Base-by-base conservation (phyloP, 2,888 invertebrate species). In the Urechis unicinctus region DNA sequence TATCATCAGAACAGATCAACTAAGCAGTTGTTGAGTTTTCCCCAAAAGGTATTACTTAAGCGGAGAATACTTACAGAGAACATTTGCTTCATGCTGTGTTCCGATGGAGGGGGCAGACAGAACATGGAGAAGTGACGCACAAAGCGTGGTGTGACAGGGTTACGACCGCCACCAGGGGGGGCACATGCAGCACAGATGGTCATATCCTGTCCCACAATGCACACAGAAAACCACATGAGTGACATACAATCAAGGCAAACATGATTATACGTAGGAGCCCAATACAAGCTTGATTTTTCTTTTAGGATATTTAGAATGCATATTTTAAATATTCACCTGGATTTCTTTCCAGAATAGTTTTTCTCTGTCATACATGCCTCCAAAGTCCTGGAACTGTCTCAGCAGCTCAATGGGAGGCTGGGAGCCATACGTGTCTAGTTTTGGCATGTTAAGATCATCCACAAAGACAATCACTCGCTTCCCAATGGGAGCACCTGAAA, bases 391-490 rank as follows among this genome's bases (percentile, higher is more conserved):
- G 64, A 85, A 83, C 79, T 89, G 89, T 85, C 91, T 83, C 26
- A 79, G 67, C 22, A 79, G 67, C 60, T 79, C 79, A 48, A 79
- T 78, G 4, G 79, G 79, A 1, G 79, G 78, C 66, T 79, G 79
- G 3, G 78, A 76, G 9, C 78, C 78, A 53, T 78, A 79, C 1
- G 74, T 75, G 65, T 80, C 80, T 51, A 77, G 66, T 62, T 78
- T 78, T 25, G 93, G 93, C 92, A 93, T 92, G 71, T 93, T 93
- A 0, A 93, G 86, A 71, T 93, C 93, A 71, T 93, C 93, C 25
- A 93, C 87, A 69, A 93, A 91, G 55, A 91, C 83, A 2, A 91
- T 84, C 0, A 92, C 83, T 57, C 86, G 85, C 75, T 91, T 91
- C 13, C 89, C 89, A 30, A 85, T 74, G 0, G 92, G 91, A 0